Evolutionary conservation across 2,113 vertebrate species (phyloP), one percentile per base, ranked within the genome.

Genomic region (Zosterops lateralis): DNA sequence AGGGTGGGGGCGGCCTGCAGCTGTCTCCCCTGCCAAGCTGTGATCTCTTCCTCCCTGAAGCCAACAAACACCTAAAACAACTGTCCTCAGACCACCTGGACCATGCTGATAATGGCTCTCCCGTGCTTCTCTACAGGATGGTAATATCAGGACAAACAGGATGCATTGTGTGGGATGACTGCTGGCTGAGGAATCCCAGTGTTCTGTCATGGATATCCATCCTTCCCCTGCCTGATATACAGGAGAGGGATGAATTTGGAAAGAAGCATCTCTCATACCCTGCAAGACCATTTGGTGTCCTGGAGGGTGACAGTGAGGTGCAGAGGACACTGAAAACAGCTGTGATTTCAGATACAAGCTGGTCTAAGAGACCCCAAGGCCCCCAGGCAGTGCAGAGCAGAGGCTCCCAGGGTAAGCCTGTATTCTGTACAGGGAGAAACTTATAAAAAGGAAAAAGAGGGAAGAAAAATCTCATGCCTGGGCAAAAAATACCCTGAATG

Each of bases 301-400:
- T 25, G 25, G 12, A 61, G 84, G 38, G 51, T 76, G 67, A 36
- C 34, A 25, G 2, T 0, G 1, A 84, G 28, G 29, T 54, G 21
- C 68, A 77, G 56, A 13, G 29, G 15, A 54, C 29, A 5, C 29
- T n/a, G n/a, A 45, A 56, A n/a, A 36, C 8, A 70, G 10, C 28
- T 74, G 14, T 2, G 0, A 28, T 56, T 32, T 28, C 29, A 87
- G 56, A 36, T 14, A 19, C 25, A 66, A 42, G 5, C 56, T 78
- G 34, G 5, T 20, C 38, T 18, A 60, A 76, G 50, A 0, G 29
- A 42, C 14, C 26, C 19, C 7, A 34, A 51, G 44, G 24, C 10
- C 22, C 17, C 6, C 38, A 51, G 38, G 24, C 16, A 76, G 29
- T 0, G 0, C 1, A 7, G 65, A 53, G 34, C 22, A 72, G 36